These are phyloP conservation scores for Motacilla tschutschensis DNA, from an alignment of 2,113 vertebrate species.

Conservation along the genomic window DNA sequence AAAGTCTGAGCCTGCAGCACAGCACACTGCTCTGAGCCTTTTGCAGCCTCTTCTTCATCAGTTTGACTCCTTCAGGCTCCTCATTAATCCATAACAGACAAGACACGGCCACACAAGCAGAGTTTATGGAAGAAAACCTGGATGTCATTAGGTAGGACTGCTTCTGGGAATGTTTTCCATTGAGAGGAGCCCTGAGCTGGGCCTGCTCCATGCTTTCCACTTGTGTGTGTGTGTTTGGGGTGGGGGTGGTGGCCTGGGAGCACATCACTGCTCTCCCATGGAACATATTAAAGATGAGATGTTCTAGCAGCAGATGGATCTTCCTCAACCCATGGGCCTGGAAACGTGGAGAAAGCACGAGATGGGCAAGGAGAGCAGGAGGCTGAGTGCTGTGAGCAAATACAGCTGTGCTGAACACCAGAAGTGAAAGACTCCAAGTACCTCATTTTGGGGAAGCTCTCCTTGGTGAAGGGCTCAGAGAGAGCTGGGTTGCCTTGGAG, in stretches of 20 bases:
- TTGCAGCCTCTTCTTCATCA: background rate
- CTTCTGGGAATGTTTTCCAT: conserved; percentile 57
- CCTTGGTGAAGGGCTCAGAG: conserved; percentile 83
- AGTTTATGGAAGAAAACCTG: conserved; percentile 58
- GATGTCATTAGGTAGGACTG: conserved; percentile 61
- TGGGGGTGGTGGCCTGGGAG: background rate
- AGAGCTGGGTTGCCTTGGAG: conserved; percentile 87
- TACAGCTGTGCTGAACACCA: background rate
- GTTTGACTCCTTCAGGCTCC: conserved; percentile 44
- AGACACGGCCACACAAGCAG: conserved; percentile 58
- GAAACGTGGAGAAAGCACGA: background rate
- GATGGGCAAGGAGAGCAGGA: background rate
- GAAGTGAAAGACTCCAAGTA: conserved; percentile 46
- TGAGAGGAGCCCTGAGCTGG: conserved; percentile 43
- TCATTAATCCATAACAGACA: conserved; percentile 56
- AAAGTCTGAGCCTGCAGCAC: background rate
- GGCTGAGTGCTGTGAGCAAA: conserved; percentile 1
- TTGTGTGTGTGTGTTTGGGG: background rate
- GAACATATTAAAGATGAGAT: background rate
- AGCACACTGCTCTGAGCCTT: background rate
- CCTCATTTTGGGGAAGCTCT: conserved; percentile 91
- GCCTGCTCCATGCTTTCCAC: conserved; percentile 9
- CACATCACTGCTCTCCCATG: background rate
- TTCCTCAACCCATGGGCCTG: background rate
- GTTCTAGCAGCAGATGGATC: background rate